These are phyloP conservation scores for Hirudo medicinalis DNA, from an alignment of 1,140 invertebrate genomes.

Conservation along the genomic window DNA sequence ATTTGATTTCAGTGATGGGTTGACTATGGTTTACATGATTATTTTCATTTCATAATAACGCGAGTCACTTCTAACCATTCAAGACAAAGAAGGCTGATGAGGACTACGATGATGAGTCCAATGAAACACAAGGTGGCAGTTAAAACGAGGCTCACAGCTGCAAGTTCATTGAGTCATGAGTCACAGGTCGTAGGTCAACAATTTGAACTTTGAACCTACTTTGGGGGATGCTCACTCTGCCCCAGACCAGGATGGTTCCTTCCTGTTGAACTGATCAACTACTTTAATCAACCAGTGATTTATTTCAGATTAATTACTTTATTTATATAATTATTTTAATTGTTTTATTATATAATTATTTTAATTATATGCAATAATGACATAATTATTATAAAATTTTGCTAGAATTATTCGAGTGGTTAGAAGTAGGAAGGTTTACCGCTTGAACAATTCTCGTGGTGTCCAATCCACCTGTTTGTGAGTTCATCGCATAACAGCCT, in stretches of 20 bases:
- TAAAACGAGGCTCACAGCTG: conserved; percentile 8
- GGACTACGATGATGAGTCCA: conserved; percentile 13
- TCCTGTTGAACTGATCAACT: too few species aligned
- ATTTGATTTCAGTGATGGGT: too few species aligned
- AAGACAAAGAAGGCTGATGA: conserved; percentile 12
- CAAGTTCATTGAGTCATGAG: neutral
- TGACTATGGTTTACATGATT: too few species aligned
- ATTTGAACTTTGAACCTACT: neutral
- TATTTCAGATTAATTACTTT: too few species aligned
- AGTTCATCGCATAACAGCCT: conserved; percentile 18
- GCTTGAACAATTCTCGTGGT: conserved; percentile 15
- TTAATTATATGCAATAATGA: neutral
- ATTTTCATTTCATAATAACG: too few species aligned
- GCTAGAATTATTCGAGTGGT: neutral
- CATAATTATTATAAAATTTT: too few species aligned
- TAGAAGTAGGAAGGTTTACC: neutral
- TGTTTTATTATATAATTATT: too few species aligned
- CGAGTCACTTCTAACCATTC: conserved; percentile 9
- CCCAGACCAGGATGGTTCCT: neutral
- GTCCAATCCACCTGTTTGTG: conserved; percentile 18
- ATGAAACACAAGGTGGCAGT: conserved; percentile 6
- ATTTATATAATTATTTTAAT: too few species aligned
- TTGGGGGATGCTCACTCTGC: neutral
- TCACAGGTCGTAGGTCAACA: too few species aligned
- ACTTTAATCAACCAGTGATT: too few species aligned